Conservation (phyloP, 2,797 vertebrate genomes). For the Cyclura pinguis region DNA sequence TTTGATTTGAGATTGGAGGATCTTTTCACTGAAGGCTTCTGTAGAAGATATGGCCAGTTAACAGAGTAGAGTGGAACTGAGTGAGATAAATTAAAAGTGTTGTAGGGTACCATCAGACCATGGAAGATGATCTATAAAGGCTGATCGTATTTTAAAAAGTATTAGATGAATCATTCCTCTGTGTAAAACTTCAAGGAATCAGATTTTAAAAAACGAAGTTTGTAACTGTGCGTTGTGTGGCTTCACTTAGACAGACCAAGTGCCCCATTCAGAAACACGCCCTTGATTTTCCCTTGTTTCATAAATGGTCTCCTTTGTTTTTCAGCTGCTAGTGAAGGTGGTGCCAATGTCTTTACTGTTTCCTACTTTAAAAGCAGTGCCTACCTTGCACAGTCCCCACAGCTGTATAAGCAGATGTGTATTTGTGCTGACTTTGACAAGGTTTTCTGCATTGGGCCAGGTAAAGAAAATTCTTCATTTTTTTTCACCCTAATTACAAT, state of each 20-base stretch:
- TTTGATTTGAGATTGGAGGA: background rate
- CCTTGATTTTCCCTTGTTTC: background rate
- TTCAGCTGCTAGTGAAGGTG: slow-evolving; percentile 97
- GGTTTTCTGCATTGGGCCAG: slow-evolving; percentile 98
- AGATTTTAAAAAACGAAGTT: background rate
- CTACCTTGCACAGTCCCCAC: slow-evolving; percentile 98
- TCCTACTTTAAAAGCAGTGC: slow-evolving; percentile 99
- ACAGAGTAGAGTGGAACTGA: background rate
- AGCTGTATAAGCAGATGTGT: slow-evolving; percentile 99
- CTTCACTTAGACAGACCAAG: background rate
- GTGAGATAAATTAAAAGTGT: background rate
- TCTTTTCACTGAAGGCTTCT: background rate
- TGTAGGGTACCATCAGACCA: background rate
- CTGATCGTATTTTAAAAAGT: background rate
- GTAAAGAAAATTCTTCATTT: slow-evolving; percentile 76
- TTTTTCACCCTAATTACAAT: slow-evolving; percentile 2
- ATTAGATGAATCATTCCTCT: background rate
- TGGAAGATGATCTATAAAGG: background rate
- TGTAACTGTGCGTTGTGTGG: background rate
- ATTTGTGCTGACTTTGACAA: slow-evolving; percentile 99
- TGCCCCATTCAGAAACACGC: background rate
- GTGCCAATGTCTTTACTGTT: slow-evolving; percentile 98
- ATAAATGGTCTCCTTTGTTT: slow-evolving; percentile 53
- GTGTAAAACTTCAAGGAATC: background rate
- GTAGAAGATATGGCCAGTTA: background rate